Evolutionary conservation across 1,140 invertebrate genomes (phyloP).

Genomic region (Drosophila fuyamai): DNA sequence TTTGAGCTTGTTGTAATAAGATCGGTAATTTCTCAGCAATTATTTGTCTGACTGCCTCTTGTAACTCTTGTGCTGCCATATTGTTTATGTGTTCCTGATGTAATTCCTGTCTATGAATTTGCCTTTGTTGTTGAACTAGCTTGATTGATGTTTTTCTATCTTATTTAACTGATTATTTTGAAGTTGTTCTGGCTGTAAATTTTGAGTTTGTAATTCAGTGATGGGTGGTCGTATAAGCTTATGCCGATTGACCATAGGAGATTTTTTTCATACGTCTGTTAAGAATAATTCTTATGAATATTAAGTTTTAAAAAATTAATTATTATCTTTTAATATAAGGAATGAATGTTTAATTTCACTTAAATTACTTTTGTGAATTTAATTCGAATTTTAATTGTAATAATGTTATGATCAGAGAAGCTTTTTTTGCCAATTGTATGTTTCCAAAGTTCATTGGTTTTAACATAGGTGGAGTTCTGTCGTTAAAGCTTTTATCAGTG

Average conservation of each 20-base stretch:
- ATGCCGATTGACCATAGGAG: not conserved
- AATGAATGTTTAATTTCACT: no score
- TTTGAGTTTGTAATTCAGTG: not conserved
- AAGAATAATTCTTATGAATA: no score
- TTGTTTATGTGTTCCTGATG: not conserved
- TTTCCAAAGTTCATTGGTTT: no score
- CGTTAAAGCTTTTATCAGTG: no score
- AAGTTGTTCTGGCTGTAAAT: not conserved
- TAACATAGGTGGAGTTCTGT: no score
- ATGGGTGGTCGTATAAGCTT: not conserved
- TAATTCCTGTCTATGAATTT: not conserved
- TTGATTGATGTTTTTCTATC: no score
- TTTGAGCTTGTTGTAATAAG: not conserved
- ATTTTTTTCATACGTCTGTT: not conserved
- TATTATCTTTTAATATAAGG: no score
- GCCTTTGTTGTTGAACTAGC: not conserved
- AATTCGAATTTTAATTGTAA: no score
- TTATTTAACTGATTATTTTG: not conserved
- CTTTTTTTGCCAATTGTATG: no score
- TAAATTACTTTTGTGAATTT: no score
- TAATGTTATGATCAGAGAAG: no score
- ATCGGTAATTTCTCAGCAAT: not conserved
- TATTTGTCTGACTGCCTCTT: not conserved
- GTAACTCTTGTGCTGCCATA: not conserved
- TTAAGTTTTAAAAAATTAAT: no score